Base-by-base conservation (phyloP, 2,888 invertebrate species). In the Nipponacmea schrenckii region DNA sequence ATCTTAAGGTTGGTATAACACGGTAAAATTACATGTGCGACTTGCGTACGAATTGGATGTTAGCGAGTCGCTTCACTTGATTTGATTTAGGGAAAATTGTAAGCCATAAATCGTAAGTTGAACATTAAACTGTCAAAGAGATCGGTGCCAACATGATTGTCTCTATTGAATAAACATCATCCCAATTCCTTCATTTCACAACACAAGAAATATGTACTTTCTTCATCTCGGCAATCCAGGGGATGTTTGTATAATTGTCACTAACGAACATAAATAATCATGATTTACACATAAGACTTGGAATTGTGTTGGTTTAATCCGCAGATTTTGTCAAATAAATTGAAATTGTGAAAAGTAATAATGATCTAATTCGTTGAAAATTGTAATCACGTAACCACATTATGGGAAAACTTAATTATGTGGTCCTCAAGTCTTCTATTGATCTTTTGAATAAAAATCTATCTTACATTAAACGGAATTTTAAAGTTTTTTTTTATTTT, bases 141-240 rank as follows among this genome's bases (percentile, higher is more conserved):
- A 46, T 56, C 31, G 66, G 46, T 46, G 70, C 46, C 48, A 65
- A 70, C 70, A 70, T 65, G 70, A 70, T 70, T 66, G 70, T 70
- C 65, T 66, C 70, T 39, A 70, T 70, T 56, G 66, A 70, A 70
- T 56, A 70, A 70, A 70, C 70, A 70, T 70, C 66, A 70, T 39
- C 31, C 65, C 48, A 62, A 66, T 70, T 70, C 39, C 66, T 70
- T 70, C 65, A 64, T 62, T 64, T 50, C 24, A 26, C 48, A 44
- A 70, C 66, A 66, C 65, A 62, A 56, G 56, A 56, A 56, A 56
- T 56, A 56, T 56, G 56, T 56, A 56, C 20, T 56, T 56, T 24
- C 56, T 56, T 24, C 20, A 24, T 56, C 24, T 20, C 20, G 56
- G 10, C 56, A 24, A 24, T 20, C 56, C 20, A 24, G 24, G 24